Evolutionary conservation across 2,888 invertebrate genomes (phyloP).

Genomic region (Drosophila setosimentum): DNA sequence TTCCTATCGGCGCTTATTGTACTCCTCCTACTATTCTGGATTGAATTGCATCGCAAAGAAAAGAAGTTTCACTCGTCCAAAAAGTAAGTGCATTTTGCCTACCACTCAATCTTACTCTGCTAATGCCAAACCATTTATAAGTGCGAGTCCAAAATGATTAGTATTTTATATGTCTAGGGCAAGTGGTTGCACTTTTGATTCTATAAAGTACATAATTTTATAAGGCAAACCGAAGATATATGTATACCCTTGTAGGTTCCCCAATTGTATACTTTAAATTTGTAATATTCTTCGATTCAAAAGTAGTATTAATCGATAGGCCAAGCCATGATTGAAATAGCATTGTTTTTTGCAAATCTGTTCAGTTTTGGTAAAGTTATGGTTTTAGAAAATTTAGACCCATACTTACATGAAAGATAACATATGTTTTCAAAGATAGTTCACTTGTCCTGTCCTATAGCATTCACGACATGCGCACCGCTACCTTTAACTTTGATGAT

Average conservation of each 20-base stretch:
- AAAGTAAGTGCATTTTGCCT: conserved; percentile 49
- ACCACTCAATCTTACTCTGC: neutral
- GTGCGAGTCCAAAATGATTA: neutral
- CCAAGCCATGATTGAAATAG: neutral
- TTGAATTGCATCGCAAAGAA: conserved; percentile 71
- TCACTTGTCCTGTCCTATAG: conserved; percentile 21
- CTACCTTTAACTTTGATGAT: conserved; percentile 85
- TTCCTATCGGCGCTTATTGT: conserved; percentile 34
- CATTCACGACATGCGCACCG: conserved; percentile 60
- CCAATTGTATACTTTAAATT: neutral
- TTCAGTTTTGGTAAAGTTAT: neutral
- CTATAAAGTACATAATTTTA: neutral
- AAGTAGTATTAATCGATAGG: neutral
- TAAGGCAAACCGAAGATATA: neutral
- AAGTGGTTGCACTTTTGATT: neutral
- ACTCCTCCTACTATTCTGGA: conserved; percentile 61
- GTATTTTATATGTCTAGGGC: neutral
- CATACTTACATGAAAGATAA: too few species aligned
- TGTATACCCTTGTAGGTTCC: neutral
- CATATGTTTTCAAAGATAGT: neutral
- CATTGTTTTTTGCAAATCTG: neutral
- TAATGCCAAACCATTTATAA: neutral
- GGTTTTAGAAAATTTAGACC: neutral
- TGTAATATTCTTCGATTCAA: neutral
- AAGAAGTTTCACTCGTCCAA: conserved; percentile 58